Conservation (phyloP, 2,113 vertebrate species). For the Nycticorax nycticorax region DNA sequence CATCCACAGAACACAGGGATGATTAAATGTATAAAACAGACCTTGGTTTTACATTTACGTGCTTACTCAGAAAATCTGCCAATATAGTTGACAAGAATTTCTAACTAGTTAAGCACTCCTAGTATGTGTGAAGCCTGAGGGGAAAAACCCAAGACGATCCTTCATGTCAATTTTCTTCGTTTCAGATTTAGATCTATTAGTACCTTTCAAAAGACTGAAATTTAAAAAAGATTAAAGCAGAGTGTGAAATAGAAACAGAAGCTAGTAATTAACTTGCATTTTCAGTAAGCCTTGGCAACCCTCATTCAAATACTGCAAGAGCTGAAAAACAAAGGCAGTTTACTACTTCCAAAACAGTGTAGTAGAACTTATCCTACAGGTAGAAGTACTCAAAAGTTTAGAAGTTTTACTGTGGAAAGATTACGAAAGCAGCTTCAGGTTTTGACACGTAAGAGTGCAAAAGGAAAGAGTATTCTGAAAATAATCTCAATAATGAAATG, state of each 20-base stretch:
- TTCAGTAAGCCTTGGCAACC: neutral
- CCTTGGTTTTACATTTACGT: neutral
- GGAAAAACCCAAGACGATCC: accelerated
- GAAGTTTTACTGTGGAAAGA: neutral
- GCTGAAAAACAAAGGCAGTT: neutral
- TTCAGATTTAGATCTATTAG: neutral
- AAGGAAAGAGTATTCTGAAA: neutral
- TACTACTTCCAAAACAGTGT: neutral
- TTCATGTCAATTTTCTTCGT: neutral
- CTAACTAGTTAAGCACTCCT: neutral
- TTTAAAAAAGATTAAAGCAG: neutral
- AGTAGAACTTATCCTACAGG: neutral
- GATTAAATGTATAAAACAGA: neutral
- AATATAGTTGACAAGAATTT: neutral
- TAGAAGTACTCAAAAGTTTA: neutral
- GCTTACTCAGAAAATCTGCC: neutral
- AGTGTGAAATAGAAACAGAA: neutral
- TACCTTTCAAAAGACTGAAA: neutral
- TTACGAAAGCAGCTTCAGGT: neutral
- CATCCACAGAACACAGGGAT: neutral
- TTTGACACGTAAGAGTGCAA: neutral
- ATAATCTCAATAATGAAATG: neutral
- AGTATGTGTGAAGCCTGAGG: neutral
- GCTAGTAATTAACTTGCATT: neutral
- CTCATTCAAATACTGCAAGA: neutral